These are phyloP conservation scores for Plodia interpunctella DNA, from an alignment of 1,140 invertebrate species.

Conservation along the genomic window DNA sequence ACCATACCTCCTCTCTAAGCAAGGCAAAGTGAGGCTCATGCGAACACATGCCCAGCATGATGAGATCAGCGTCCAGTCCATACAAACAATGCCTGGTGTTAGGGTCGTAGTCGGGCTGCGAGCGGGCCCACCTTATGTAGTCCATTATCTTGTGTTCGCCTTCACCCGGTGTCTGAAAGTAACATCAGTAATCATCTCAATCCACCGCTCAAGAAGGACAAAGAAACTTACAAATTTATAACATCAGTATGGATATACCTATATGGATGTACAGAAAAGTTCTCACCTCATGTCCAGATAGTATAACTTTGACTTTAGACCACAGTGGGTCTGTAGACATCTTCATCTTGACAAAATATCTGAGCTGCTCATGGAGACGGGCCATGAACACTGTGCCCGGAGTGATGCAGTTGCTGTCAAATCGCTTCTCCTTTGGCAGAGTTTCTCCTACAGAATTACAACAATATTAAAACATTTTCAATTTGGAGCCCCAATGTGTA, in stretches of 20 bases:
- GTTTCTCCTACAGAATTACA: slow-evolving; percentile 76
- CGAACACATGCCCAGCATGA: slow-evolving; percentile 94
- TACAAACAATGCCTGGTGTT: slow-evolving; percentile 96
- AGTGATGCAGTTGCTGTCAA: slow-evolving; percentile 98
- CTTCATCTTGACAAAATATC: slow-evolving; percentile 93
- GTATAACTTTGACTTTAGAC: slow-evolving; percentile 87
- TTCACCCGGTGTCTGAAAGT: slow-evolving; percentile 92
- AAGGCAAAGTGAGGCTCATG: slow-evolving; percentile 97
- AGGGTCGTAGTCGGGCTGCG: slow-evolving; percentile 89
- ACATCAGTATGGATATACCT: too few species aligned
- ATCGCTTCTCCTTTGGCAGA: slow-evolving; percentile 85
- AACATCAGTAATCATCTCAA: too few species aligned
- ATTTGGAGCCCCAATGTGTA: too few species aligned
- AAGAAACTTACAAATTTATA: too few species aligned
- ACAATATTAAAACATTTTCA: too few species aligned
- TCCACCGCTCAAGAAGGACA: too few species aligned
- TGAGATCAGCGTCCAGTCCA: slow-evolving; percentile 96
- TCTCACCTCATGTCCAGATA: slow-evolving; percentile 90
- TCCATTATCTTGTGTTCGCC: slow-evolving; percentile 99
- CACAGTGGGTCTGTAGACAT: slow-evolving; percentile 90
- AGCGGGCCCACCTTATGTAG: slow-evolving; percentile 92
- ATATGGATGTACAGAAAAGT: neutral
- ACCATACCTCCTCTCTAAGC: slow-evolving; percentile 91
- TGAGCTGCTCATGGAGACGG: slow-evolving; percentile 89
- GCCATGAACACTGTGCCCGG: slow-evolving; percentile 96